Base-by-base conservation (phyloP, 2,113 vertebrate genomes). In the Xyliphius kryptos region DNA sequence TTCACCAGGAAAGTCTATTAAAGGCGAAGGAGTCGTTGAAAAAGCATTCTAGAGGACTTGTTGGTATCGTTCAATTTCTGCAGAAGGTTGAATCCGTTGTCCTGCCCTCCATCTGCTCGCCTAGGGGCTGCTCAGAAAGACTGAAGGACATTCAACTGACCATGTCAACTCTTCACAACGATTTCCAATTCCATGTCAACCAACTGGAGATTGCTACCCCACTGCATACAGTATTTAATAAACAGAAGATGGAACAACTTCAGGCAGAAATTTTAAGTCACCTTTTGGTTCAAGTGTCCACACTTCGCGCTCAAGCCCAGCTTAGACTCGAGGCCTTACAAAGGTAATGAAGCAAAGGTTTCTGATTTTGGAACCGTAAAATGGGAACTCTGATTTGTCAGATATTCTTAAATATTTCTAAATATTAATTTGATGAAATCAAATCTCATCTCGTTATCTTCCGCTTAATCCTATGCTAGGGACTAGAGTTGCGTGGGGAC, bases 151-250 rank as follows among this genome's bases (percentile, higher is more conserved):
- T 63, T 47, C 81, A 76, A 3, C 62, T 64, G 55, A 53, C 65
- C 22, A 36, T 76, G 58, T 15, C 2, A 6, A 67, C 73, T 1
- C 79, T 76, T 12, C 77, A 85, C 59, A 75, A 86, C 19, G 83
- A 87, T n/a, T 81, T 96, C 66, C 81, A 86, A 44, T 76, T 76
- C 14, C 57, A 82, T 2, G 43, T 88, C 21, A 72, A 76, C 32
- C 55, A 82, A 47, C 67, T 95, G 20, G 83, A 86, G 73, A 76
- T 67, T 6, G 72, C 88, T 51, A 63, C 37, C 0, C 66, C 76
- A 8, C 74, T 80, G 10, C 22, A 92, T 68, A 71, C 78, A 19
- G 69, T 56, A 16, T 2, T 90, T 7, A 79, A 66, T 50, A 83
- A 74, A 17, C 73, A 81, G 15, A 78, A 82, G 67, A 74, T 83